Percentiles rank a stretch among this genome's conserved stretches.
Conservation (phyloP, 2,888 invertebrate genomes). For the Oxycera nigricornis region DNA sequence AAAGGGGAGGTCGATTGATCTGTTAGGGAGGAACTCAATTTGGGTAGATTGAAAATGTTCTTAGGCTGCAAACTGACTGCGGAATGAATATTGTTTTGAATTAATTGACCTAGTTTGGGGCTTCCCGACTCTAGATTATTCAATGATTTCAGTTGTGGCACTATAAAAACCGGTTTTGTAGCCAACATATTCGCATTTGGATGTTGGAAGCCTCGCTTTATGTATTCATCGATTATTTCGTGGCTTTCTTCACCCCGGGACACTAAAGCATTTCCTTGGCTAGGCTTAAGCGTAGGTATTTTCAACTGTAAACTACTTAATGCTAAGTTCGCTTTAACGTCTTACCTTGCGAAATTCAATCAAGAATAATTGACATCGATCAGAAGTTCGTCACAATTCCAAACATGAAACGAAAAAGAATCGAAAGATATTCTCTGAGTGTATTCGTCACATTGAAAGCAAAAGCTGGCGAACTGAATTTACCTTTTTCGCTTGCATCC, state of each 20-base stretch:
- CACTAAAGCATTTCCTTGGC: not conserved
- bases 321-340: conserved; percentile 40
- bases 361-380: conserved; percentile 43
- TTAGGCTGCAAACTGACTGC: not conserved
- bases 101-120: conserved; percentile 31
- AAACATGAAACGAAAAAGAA: conserved; percentile 41
- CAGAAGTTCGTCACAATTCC: not conserved
- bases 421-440: conserved; percentile 25
- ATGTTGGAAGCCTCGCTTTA: conserved; percentile 39
- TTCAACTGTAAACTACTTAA: conserved; percentile 32
- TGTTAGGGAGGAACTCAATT: conserved; percentile 30
- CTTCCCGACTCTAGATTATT: conserved; percentile 10
- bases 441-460: not conserved
- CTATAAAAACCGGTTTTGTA: conserved; percentile 34
- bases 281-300: not conserved
- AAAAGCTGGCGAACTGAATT: conserved; percentile 41
- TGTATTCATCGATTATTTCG: conserved; percentile 36
- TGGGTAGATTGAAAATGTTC: conserved; percentile 31
- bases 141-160: conserved; percentile 37
- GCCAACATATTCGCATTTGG: not conserved
- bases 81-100: not conserved
- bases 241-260: not conserved
- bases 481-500: conserved; percentile 55
- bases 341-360: conserved; percentile 46
- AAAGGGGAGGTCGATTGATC: not conserved